Conservation (phyloP, 1,140 invertebrate genomes). For the Drosophila pseudoobscura region DNA sequence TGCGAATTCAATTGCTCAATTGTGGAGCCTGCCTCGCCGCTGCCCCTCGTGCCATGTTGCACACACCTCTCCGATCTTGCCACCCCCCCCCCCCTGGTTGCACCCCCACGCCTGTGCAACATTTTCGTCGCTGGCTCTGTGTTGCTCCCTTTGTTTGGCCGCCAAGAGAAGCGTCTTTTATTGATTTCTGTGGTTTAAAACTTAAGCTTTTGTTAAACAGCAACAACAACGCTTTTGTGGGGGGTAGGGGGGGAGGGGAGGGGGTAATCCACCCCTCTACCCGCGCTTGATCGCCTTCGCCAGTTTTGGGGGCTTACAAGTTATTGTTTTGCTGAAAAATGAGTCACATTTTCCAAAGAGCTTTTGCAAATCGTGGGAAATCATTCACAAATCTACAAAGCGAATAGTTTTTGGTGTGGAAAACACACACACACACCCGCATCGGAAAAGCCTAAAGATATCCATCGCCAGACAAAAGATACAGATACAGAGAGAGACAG, state of each 20-base stretch:
- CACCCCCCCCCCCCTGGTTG: not conserved
- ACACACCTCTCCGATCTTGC: not conserved
- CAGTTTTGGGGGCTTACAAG: slow-evolving; percentile 48
- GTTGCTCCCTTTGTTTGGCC: slow-evolving; percentile 62
- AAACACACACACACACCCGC: slow-evolving; percentile 73
- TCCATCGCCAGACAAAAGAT: slow-evolving; percentile 34
- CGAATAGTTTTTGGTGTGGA: slow-evolving; percentile 15
- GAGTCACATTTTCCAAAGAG: slow-evolving; percentile 55
- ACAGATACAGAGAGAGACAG: slow-evolving; percentile 17
- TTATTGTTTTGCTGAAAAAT: slow-evolving; percentile 75
- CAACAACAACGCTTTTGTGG: too few species aligned
- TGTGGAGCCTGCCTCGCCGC: slow-evolving; percentile 31
- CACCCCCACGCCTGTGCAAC: slow-evolving; percentile 70
- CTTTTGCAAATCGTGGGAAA: slow-evolving; percentile 75
- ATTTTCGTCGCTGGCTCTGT: slow-evolving; percentile 6
- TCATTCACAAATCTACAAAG: slow-evolving; percentile 44
- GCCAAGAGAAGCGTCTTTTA: slow-evolving; percentile 54
- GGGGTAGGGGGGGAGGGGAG: too few species aligned
- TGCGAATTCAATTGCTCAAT: slow-evolving; percentile 82
- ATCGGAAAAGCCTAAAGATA: slow-evolving; percentile 2
- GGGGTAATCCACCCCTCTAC: not conserved
- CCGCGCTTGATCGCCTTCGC: too few species aligned
- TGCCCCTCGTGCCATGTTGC: not conserved
- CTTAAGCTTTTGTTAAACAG: slow-evolving; percentile 34
- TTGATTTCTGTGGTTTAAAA: slow-evolving; percentile 78